phyloP scores from a whole-genome alignment of 2,797 vertebrate genomes.

The Artibeus lituratus region DNA sequence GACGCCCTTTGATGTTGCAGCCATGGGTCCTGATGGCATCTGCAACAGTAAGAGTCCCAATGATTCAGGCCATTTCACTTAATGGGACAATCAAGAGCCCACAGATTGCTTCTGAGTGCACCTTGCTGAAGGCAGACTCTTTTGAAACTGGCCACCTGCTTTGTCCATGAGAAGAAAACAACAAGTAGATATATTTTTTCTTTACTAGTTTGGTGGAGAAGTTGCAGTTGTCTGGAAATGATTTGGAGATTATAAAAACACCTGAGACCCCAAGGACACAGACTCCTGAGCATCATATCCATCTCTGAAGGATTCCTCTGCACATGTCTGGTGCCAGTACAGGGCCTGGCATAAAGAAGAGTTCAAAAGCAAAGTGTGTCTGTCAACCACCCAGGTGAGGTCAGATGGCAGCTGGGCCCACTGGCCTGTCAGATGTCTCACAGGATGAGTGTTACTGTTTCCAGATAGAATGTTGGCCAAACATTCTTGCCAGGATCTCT shows the following conservation, averaged over 20 bases:
- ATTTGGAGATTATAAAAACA: neutral
- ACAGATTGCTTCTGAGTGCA: neutral
- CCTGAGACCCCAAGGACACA: neutral
- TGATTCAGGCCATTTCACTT: neutral
- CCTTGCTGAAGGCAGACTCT: neutral
- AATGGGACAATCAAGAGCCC: neutral
- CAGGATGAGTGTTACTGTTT: neutral
- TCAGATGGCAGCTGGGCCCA: neutral
- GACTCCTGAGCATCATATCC: neutral
- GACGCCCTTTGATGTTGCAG: neutral
- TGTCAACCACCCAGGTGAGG: neutral
- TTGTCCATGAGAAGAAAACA: neutral
- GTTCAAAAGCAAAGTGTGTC: neutral
- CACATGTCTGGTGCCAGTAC: neutral
- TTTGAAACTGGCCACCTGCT: neutral
- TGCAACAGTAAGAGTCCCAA: rapidly evolving
- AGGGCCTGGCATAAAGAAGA: neutral
- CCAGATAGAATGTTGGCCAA: neutral
- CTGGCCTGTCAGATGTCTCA: neutral
- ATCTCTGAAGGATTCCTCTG: neutral
- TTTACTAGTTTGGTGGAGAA: neutral
- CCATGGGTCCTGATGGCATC: neutral
- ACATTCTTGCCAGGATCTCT: neutral
- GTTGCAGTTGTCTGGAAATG: neutral
- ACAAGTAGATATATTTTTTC: neutral